Evolutionary conservation across 2,888 invertebrate species (phyloP), one percentile per base, ranked within the genome.

Genomic region (Lymantria monacha): DNA sequence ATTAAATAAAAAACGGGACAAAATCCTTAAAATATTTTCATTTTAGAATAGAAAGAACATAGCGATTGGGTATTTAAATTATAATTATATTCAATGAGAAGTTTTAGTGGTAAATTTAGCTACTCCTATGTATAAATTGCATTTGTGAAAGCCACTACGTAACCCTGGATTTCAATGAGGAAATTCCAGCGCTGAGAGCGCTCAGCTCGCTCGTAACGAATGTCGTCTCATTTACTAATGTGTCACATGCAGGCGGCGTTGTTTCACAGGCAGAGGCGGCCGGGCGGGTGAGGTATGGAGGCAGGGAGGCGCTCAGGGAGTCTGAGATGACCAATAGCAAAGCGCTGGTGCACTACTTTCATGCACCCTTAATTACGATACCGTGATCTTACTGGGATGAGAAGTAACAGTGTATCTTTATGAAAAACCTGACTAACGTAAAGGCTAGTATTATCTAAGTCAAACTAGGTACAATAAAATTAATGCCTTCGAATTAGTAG

Each of bases 201-300:
- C 66, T 63, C 82, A 85, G 85, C 85, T 83, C 86, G 46, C 49
- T 85, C 77, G 83, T 91, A 91, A 91, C 89, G 89, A 91, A 91
- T 92, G 91, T 87, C 77, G 84, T 85, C 91, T 92, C 91, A 91
- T 92, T 89, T 91, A 91, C 91, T 92, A 91, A 92, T 92, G 90
- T 92, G 91, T 91, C 92, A 90, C 89, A 91, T 85, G 87, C 92
- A 91, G 85, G 83, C 90, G 87, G 84, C 79, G 89, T 87, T 89
- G 88, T 89, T 90, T 87, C 87, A 79, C 78, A 70, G 71, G 71
- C 68, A 58, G 59, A 44, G 58, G 60, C 58, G 67, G 65, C 56
- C 57, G 57, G 57, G 63, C 66, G 65, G 66, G 63, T 63, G 54
- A 41, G 48, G 48, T 44, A 49, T 9, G 38, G 41, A 14, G 55